These are phyloP conservation scores for Cantharis rustica DNA, from an alignment of 2,888 invertebrate genomes.

Conservation along the genomic window DNA sequence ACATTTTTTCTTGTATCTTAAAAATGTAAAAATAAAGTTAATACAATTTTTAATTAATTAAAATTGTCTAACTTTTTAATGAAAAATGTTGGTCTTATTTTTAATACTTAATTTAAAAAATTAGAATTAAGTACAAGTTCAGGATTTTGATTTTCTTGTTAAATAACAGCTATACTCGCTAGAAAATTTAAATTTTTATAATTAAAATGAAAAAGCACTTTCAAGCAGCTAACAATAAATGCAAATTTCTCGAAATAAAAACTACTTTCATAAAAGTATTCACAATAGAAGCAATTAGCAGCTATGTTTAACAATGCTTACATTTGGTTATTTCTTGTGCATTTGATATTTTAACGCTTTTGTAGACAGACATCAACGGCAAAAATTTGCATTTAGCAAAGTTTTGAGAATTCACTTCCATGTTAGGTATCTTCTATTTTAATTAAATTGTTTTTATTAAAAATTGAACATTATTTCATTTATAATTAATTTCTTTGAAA, in stretches of 20 bases:
- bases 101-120: not conserved
- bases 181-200: slow-evolving; percentile 1
- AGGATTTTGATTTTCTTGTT: not conserved
- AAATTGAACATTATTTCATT: not conserved
- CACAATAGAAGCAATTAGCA: slow-evolving; percentile 6
- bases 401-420: not conserved
- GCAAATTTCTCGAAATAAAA: slow-evolving; percentile 14
- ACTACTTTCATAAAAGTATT: slow-evolving; percentile 8
- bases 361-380: slow-evolving; percentile 3
- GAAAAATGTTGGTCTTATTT: not conserved
- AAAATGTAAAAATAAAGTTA: not conserved
- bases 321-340: slow-evolving; percentile 1
- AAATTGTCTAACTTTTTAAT: not conserved
- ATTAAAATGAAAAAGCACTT: slow-evolving; percentile 10
- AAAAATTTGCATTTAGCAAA: not conserved
- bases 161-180: not conserved
- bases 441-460: not conserved
- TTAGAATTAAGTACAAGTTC: not conserved
- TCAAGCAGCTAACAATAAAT: slow-evolving; percentile 4
- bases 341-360: slow-evolving; percentile 1
- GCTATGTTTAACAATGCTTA: slow-evolving; percentile 3
- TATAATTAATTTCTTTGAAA: not conserved
- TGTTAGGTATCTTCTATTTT: not conserved
- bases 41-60: not conserved
- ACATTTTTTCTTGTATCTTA: not conserved